Percentiles rank a stretch among this genome's conserved stretches.
phyloP scores from a whole-genome alignment of 2,888 invertebrate species.

The Arge pagana region DNA sequence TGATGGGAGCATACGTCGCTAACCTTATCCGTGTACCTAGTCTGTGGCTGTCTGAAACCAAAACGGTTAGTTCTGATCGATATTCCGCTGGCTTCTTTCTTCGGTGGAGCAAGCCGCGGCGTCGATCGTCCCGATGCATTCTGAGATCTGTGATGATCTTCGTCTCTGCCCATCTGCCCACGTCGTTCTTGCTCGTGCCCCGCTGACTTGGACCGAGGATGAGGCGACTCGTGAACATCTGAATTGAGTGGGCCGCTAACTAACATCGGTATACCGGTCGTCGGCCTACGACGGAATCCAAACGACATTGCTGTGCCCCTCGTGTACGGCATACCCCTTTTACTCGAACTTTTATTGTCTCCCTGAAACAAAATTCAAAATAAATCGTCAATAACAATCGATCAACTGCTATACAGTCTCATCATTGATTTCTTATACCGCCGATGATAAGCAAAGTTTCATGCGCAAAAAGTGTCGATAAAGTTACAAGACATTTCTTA shows the following conservation, averaged over 20 bases:
- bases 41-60: conserved; percentile 72
- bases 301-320: conserved; percentile 83
- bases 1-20: conserved; percentile 64
- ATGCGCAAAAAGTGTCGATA: too few relatives aligned
- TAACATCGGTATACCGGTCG: conserved; percentile 59
- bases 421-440: too few relatives aligned
- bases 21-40: conserved; percentile 70
- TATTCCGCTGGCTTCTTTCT: conserved; percentile 67
- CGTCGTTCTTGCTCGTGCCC: conserved; percentile 56
- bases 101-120: conserved; percentile 68
- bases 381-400: neutral
- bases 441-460: too few relatives aligned
- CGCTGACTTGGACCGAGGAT: conserved; percentile 58
- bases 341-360: conserved; percentile 67
- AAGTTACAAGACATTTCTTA: too few relatives aligned
- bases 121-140: conserved; percentile 69
- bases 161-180: too few relatives aligned
- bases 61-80: conserved; percentile 72
- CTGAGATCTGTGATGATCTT: conserved; percentile 40
- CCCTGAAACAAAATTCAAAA: conserved; percentile 64
- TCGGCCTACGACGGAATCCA: conserved; percentile 75
- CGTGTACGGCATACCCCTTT: conserved; percentile 62
- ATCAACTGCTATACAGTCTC: neutral
- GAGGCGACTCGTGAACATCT: conserved; percentile 48
- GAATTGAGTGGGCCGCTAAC: conserved; percentile 33